Evolutionary conservation across 1,140 invertebrate genomes (phyloP), one percentile per base, ranked within the genome.

Genomic region (Caenorhabditis brenneri): DNA sequence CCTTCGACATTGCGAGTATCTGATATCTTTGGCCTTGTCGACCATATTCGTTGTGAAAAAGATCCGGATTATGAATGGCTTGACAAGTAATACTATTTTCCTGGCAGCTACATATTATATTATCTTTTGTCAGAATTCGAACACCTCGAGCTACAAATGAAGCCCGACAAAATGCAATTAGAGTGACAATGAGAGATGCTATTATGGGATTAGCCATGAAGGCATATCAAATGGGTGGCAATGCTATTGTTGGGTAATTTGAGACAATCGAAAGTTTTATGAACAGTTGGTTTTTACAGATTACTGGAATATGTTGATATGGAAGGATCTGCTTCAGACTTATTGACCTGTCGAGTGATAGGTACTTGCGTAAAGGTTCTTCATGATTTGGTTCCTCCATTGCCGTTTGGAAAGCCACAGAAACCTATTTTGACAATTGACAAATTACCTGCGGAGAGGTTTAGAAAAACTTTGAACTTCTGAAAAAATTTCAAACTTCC

Each of bases 31-130:
- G 60, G 39, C 7, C n/a, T 82, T 10, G 55, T 69, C 19, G 81
- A 82, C 36, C 33, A 82, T 22, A 69, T 82, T 16, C 33, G 42
- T n/a, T 65, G 36, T 33, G 55, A 69, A 15, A 82, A 82, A 36
- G 81, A 82, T 74, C 81, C 81, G n/a, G 81, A 82, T 24, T 82
- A 82, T 31, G 81, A 82, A 46, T 82, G 81, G 81, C 48, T 82
- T 5, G 81, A 82, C 42, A 82, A 51, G 81, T 82, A 49, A 16
- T 22, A 4, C 3, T 33, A 27, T 19, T 29, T 29, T 0, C 74
- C 4, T 55, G 24, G 29, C 2, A 36, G 10, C n/a, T 6, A 22
- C 22, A 2, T 1, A 31, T 5, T 36, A 7, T 46, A 0, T 27
- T 36, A 15, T 69, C n/a, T 55, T 51, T 42, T 36, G 7, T 10